These are phyloP conservation scores for Caprella mutica DNA, from an alignment of 2,888 invertebrate genomes.

Conservation along the genomic window DNA sequence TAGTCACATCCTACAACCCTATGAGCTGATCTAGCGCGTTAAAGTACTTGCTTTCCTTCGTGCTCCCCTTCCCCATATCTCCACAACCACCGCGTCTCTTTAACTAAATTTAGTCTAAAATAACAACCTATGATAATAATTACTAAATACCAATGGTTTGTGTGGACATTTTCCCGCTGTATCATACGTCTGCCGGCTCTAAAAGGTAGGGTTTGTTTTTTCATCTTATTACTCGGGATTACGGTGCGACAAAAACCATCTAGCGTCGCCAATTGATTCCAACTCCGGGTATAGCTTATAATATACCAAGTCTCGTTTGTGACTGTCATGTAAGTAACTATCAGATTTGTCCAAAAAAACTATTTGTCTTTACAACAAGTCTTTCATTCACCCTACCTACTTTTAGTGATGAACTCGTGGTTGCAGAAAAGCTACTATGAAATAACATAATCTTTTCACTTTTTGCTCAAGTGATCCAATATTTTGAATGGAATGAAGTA, in stretches of 20 bases:
- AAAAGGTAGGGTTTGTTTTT: background rate
- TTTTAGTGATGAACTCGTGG: too few species aligned
- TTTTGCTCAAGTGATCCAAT: too few species aligned
- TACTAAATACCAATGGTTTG: background rate
- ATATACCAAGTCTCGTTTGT: constrained; percentile 38
- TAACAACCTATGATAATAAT: too few species aligned
- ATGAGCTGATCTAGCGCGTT: too few species aligned
- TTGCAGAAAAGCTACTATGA: too few species aligned
- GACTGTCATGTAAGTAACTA: constrained; percentile 39
- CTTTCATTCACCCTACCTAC: constrained; percentile 14
- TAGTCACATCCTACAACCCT: too few species aligned
- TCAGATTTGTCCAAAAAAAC: constrained; percentile 42
- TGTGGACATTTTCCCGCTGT: background rate
- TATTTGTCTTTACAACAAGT: constrained; percentile 40
- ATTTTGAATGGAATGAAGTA: too few species aligned
- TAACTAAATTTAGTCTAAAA: too few species aligned
- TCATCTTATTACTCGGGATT: constrained; percentile 34
- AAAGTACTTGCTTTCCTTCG: too few species aligned
- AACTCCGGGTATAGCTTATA: constrained; percentile 36
- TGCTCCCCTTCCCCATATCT: too few species aligned
- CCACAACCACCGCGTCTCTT: too few species aligned
- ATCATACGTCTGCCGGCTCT: background rate
- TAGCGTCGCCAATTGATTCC: constrained; percentile 35
- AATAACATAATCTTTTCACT: too few species aligned
- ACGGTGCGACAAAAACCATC: constrained; percentile 1